Percentiles rank a stretch among this genome's conserved stretches.
Conservation (phyloP, 2,113 vertebrate species). For the Cyprinus carpio region DNA sequence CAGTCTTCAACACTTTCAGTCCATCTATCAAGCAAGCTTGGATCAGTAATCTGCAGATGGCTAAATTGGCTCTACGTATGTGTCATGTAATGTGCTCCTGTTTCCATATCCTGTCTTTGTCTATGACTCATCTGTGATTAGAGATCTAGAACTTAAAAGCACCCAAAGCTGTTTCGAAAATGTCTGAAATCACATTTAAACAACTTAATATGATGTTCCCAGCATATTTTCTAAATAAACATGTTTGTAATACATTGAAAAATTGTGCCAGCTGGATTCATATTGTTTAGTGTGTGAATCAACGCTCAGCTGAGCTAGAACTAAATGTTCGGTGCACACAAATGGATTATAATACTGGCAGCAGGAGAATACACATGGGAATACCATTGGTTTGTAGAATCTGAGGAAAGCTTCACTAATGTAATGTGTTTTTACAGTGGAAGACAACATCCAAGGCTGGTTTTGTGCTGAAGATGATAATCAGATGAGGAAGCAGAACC, state of each 20-base stretch:
- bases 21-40: constrained; percentile 93
- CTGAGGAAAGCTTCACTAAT: constrained; percentile 32
- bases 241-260: too few relatives aligned
- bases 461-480: constrained; percentile 95
- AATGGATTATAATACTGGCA: constrained; percentile 13
- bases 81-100: neutral
- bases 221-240: neutral
- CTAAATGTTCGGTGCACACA: neutral
- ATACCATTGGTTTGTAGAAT: constrained; percentile 42
- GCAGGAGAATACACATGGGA: constrained; percentile 14
- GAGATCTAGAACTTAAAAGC: neutral
- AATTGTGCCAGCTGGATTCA: neutral
- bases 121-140: neutral
- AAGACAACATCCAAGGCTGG: constrained; percentile 95
- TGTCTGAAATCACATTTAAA: neutral
- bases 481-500: constrained; percentile 90
- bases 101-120: constrained; percentile 31
- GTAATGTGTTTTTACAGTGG: constrained; percentile 71
- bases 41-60: constrained; percentile 92
- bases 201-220: neutral
- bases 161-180: too few relatives aligned
- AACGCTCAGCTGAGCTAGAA: neutral
- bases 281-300: constrained; percentile 16
- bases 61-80: constrained; percentile 92
- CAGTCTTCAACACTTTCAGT: constrained; percentile 93